Evolutionary conservation across 2,888 invertebrate species (phyloP), one percentile per base, ranked within the genome.

Genomic region (Synanthedon tipuliformis): DNA sequence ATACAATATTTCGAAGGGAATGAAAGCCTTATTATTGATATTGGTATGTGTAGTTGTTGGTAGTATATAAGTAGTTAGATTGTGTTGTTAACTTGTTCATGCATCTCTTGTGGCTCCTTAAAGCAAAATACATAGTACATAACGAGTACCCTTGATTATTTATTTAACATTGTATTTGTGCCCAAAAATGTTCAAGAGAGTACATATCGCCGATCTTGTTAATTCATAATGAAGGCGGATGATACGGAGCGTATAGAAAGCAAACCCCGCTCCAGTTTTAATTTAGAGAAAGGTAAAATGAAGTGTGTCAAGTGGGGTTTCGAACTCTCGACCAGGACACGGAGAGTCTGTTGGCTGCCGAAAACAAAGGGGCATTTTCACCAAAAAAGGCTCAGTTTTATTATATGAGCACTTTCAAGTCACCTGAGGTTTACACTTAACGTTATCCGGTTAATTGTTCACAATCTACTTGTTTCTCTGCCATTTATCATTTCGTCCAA

Each of bases 221-320:
- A 70, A 70, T 72, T 72, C 64, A 69, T 72, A 72, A 75, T 67
- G 69, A 71, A 68, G 66, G 68, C 57, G 59, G 60, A 62, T 73
- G 73, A 75, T 76, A 73, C 65, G 68, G 66, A 65, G 64, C 66
- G 68, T 68, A 70, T 66, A 69, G 67, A 68, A 69, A 66, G 66
- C 66, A 61, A 68, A 67, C 70, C 72, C 73, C 69, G 75, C 64
- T 75, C 75, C 72, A 73, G 75, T 79, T 80, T 76, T 75, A 77
- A 78, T 79, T 83, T 77, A 71, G 81, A 73, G 76, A 72, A 77
- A 78, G 80, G 80, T 77, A 81, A 82, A 83, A 80, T 79, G 76
- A 81, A 84, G 71, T 78, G 76, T 82, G 83, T 84, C 83, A 82
- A 83, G 83, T 78, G 79, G 76, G 79, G 77, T 78, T 79, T 73